Percentiles rank a stretch among this genome's conserved stretches.
Conservation (phyloP, 2,888 invertebrate genomes). For the Stenodema calcarata region DNA sequence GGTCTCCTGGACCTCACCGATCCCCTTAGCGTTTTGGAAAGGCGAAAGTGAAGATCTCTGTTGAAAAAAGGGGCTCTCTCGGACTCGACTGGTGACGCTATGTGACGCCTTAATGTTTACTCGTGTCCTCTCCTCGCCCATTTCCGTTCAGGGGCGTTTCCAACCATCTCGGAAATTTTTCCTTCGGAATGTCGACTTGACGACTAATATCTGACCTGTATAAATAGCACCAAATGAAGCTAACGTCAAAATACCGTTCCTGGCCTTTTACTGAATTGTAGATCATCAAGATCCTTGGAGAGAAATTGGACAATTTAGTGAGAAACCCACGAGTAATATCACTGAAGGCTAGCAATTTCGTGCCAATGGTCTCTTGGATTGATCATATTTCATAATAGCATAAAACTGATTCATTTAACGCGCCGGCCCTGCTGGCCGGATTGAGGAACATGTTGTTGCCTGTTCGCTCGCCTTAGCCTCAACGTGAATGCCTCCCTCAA, state of each 20-base stretch:
- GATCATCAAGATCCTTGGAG: too few relatives aligned
- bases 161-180: neutral
- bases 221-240: neutral
- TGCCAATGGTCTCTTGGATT: too few relatives aligned
- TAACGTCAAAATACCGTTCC: neutral
- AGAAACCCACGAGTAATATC: too few relatives aligned
- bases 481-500: too few relatives aligned
- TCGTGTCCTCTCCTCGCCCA: slow-evolving; percentile 38
- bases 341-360: too few relatives aligned
- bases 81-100: neutral
- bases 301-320: too few relatives aligned
- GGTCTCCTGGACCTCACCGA: neutral
- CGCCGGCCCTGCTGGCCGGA: too few relatives aligned
- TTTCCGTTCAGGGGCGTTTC: slow-evolving; percentile 38
- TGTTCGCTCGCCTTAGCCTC: too few relatives aligned
- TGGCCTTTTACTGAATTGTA: too few relatives aligned
- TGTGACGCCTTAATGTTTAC: neutral
- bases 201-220: neutral
- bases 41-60: neutral
- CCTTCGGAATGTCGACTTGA: neutral
- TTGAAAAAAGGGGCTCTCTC: neutral
- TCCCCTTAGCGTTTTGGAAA: neutral
- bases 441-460: too few relatives aligned
- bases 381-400: too few relatives aligned
- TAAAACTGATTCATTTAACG: too few relatives aligned